phyloP scores from a whole-genome alignment of 2,888 invertebrate species.

The Rhaphigaster nebulosa region DNA sequence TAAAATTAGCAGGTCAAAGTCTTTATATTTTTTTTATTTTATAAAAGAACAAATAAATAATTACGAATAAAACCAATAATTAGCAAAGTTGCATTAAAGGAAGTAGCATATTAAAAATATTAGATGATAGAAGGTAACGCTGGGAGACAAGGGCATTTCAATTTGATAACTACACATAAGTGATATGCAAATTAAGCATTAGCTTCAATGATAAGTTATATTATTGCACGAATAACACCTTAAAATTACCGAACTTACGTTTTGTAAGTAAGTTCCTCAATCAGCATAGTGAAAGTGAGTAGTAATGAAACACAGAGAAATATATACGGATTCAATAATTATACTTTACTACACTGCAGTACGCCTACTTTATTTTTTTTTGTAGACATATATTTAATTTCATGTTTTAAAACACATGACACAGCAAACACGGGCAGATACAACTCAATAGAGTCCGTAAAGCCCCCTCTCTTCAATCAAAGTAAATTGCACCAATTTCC shows the following conservation, averaged over 20 bases:
- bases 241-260: slow-evolving; percentile 51
- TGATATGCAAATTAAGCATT: slow-evolving; percentile 25
- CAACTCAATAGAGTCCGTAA: slow-evolving; percentile 61
- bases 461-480: slow-evolving; percentile 61
- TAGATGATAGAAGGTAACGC: slow-evolving; percentile 26
- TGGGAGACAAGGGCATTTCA: slow-evolving; percentile 56
- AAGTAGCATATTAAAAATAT: slow-evolving; percentile 18
- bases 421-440: slow-evolving; percentile 53
- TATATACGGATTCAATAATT: background rate
- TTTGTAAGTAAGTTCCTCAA: slow-evolving; percentile 56
- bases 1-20: background rate
- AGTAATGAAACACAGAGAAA: background rate
- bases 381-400: background rate
- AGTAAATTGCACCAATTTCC: slow-evolving; percentile 62
- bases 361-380: background rate
- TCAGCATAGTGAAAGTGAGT: slow-evolving; percentile 33
- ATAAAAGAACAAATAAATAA: background rate
- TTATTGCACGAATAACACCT: background rate
- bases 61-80: background rate
- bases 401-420: slow-evolving; percentile 5
- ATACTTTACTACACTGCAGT: background rate
- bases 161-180: slow-evolving; percentile 48
- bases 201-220: background rate
- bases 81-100: background rate
- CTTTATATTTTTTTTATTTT: too few relatives aligned